Conservation (phyloP, 2,113 vertebrate species). For the Bettongia penicillata region DNA sequence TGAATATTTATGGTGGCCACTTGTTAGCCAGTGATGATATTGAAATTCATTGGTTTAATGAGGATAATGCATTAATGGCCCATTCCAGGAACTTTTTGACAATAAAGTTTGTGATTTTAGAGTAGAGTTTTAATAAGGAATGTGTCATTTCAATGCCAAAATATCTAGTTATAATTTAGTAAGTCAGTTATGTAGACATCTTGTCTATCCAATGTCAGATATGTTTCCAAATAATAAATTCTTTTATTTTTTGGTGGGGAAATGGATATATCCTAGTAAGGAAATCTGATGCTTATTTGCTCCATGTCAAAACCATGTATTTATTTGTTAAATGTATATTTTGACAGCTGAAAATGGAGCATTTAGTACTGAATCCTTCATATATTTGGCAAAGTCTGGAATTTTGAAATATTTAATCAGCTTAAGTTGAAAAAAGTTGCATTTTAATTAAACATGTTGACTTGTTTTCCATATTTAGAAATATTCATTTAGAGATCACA, state of each 20-base stretch:
- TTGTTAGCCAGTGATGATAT: background rate
- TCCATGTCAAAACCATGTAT: background rate
- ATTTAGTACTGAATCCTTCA: conserved; percentile 12
- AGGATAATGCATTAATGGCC: background rate
- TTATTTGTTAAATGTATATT: conserved; percentile 1
- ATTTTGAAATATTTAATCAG: conserved; percentile 22
- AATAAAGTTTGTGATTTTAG: conserved; percentile 29
- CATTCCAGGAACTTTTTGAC: background rate
- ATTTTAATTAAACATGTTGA: conserved; percentile 30
- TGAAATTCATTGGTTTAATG: conserved; percentile 26
- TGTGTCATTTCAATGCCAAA: background rate
- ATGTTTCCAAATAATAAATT: conserved; percentile 31
- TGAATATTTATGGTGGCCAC: background rate
- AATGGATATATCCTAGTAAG: conserved; percentile 19
- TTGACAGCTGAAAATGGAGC: background rate
- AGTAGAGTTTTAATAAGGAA: conserved; percentile 20
- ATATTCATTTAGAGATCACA: conserved; percentile 7
- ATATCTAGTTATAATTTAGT: background rate
- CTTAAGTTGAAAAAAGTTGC: conserved; percentile 25
- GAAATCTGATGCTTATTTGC: conserved; percentile 32
- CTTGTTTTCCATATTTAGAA: conserved; percentile 15
- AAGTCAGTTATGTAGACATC: conserved; percentile 11
- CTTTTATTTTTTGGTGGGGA: conserved; percentile 31
- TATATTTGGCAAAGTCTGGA: conserved; percentile 24
- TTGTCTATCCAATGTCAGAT: conserved; percentile 39